Conservation (phyloP, 1,140 invertebrate species). For the Cepaea nemoralis region DNA sequence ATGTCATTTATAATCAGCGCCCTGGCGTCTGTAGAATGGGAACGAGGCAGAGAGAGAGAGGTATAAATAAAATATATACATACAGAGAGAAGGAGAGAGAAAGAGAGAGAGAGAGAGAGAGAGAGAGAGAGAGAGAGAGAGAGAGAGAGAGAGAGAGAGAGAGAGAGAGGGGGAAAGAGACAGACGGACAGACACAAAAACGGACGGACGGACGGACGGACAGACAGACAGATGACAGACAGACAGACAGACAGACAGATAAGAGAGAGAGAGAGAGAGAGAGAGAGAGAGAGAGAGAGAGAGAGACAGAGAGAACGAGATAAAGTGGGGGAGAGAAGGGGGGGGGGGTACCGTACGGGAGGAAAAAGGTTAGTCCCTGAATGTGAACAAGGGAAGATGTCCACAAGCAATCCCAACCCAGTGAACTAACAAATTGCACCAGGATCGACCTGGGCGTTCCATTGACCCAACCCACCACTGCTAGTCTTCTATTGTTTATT, state of each 20-base stretch:
- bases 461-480: not conserved
- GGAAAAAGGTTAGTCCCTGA: constrained; percentile 8
- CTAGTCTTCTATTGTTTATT: not conserved
- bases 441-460: not conserved
- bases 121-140: not conserved
- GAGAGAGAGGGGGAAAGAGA: not conserved
- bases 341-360: not conserved
- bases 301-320: too few relatives aligned
- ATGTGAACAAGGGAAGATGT: not conserved
- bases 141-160: constrained; percentile 1
- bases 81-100: too few relatives aligned
- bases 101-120: too few relatives aligned
- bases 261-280: not conserved
- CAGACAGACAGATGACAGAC: not conserved
- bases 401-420: not conserved
- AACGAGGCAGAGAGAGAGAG: too few relatives aligned
- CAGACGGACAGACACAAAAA: too few relatives aligned
- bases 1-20: too few relatives aligned
- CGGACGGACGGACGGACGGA: too few relatives aligned
- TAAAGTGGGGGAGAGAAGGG: constrained; percentile 14
- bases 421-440: not conserved
- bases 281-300: not conserved
- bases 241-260: too few relatives aligned
- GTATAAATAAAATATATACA: too few relatives aligned
- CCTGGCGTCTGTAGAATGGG: too few relatives aligned